Evolutionary conservation across 2,797 vertebrate species (phyloP), one percentile per base, ranked within the genome.

Genomic region (Nasua narica): DNA sequence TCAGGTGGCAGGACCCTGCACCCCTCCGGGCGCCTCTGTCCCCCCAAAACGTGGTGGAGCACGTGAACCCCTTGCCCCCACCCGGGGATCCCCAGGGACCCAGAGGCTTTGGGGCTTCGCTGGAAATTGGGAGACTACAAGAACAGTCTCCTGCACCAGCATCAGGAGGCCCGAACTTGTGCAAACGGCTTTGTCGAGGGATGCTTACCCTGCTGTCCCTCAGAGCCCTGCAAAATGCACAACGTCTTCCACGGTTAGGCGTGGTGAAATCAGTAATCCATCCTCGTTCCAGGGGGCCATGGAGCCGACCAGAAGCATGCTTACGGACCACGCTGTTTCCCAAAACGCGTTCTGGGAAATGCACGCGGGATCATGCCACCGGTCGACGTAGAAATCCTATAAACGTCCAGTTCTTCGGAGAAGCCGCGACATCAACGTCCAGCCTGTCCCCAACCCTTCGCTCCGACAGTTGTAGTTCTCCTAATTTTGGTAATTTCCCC

Each of bases 321-420:
- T 50, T 13, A 4, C 2, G 4, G 48, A 52, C 50, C 21, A 0
- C 0, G 21, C 7, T 7, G 21, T 2, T 35, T 54, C n/a, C 76
- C 76, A 23, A 78, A 35, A 1, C 2, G 1, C 0, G 3, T 77
- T n/a, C 48, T 79, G 77, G 50, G 50, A 79, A 16, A 52, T 19
- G 21, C 5, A 0, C 1, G 74, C 19, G 48, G 32, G 74, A 52
- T 52, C 29, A 3, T n/a, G n/a, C 32, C 10, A 7, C 32, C 1
- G 0, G 11, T 52, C 21, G 4, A 4, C 6, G 7, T 23, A 21
- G 19, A 46, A 50, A 77, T 13, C 29, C 18, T 4, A 50, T n/a
- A 50, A 32, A 65, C 62, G 7, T 7, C 60, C 60, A 32, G 7
- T 32, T n/a, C 2, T 7, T 15, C 62, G 1, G 7, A 78, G 48